Base-by-base conservation (phyloP, 2,113 vertebrate species). In the Sceloporus tristichus region DNA sequence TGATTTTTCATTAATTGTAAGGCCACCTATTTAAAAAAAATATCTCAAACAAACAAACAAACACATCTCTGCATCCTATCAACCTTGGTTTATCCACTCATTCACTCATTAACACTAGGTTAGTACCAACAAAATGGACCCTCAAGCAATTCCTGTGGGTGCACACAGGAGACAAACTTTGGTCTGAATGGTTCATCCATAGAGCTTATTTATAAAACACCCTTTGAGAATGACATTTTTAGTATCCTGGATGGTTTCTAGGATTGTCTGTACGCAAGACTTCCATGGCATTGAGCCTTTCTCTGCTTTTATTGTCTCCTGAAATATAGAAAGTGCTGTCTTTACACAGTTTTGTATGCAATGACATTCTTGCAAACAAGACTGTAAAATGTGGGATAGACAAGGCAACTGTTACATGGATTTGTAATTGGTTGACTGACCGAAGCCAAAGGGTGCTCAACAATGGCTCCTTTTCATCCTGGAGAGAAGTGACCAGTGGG, bases 1-100 rank as follows among this genome's bases (percentile, higher is more conserved):
- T 87, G 84, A 71, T 13, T 93, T 42, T 40, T 90, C 83, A 93
- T 1, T 1, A 93, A 89, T 19, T 79, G n/a, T 80, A 88, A 82
- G 82, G 3, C 79, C 29, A 79, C n/a, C 16, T 29, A 54, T 2
- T 4, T 13, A 38, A 11, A 40, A 40, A 38, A 16, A 34, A 34
- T 40, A 16, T n/a, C 34, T 34, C 21, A 14, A 74, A 40, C 34
- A 62, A 7, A 14, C 73, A 65, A 13, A 76, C 5, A 73, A 5
- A 48, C 48, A 18, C 18, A n/a, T 10, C 34, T 81, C n/a, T 19
- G 19, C 59, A 81, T 48, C 21, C 71, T 62, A 9, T 25, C 83
- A 75, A n/a, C 56, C 10, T 62, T 18, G 54, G 21, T 62, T 75
- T 59, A 40, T 10, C 9, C 38, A 23, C 53, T 53, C 21, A 53